phyloP scores from a whole-genome alignment of 2,113 vertebrate genomes.

The Neotragus moschatus region DNA sequence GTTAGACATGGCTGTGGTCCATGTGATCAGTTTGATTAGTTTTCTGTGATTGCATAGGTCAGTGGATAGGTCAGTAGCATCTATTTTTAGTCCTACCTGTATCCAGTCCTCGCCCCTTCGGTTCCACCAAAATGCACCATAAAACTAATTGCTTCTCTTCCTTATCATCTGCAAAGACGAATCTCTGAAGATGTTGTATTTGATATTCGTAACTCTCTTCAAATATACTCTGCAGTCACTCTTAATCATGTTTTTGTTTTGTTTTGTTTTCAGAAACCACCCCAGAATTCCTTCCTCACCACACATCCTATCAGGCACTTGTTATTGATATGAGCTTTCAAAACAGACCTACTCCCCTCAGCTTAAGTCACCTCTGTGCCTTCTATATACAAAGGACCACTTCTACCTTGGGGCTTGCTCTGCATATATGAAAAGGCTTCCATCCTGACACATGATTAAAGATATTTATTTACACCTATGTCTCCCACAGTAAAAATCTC shows the following conservation, averaged over 20 bases:
- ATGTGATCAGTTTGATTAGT: background rate
- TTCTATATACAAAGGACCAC: background rate
- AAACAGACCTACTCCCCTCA: background rate
- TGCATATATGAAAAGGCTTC: background rate
- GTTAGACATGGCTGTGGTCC: background rate
- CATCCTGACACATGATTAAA: background rate
- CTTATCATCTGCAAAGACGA: background rate
- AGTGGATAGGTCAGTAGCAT: background rate
- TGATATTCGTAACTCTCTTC: background rate
- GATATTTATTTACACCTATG: background rate
- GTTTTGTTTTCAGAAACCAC: background rate
- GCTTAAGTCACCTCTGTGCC: background rate
- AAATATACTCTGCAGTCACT: background rate
- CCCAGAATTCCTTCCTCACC: background rate
- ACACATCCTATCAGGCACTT: background rate
- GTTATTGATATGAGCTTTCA: background rate
- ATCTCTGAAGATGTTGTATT: background rate
- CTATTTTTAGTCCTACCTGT: background rate
- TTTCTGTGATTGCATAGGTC: background rate
- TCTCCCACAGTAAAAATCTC: background rate
- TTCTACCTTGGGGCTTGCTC: background rate
- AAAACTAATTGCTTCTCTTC: background rate
- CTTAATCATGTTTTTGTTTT: no score
- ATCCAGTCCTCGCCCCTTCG: background rate
- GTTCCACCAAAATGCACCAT: background rate